These are phyloP conservation scores for Danio aesculapii DNA, from an alignment of 2,797 vertebrate species.

Conservation along the genomic window DNA sequence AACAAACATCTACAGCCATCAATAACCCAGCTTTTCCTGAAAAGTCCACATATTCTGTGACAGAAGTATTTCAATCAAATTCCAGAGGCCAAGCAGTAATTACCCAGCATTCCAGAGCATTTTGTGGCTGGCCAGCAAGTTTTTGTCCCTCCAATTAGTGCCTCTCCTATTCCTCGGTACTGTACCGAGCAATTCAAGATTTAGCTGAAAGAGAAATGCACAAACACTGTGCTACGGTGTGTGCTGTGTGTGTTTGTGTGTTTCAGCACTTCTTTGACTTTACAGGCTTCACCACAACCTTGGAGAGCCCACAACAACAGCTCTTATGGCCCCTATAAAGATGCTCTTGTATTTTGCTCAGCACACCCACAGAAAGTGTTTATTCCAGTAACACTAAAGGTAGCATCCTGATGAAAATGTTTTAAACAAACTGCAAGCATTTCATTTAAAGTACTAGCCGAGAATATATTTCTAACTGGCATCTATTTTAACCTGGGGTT, in stretches of 20 bases:
- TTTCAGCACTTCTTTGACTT: slow-evolving; percentile 40
- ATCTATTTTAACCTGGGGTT: no score
- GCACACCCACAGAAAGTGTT: slow-evolving; percentile 30
- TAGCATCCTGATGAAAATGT: background rate
- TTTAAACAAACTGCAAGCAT: background rate
- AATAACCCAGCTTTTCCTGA: slow-evolving; percentile 41
- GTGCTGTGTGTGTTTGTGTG: slow-evolving; percentile 64
- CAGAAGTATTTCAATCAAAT: slow-evolving; percentile 56
- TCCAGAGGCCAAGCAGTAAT: slow-evolving; percentile 72
- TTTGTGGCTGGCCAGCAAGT: slow-evolving; percentile 76
- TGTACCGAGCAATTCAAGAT: slow-evolving; percentile 52
- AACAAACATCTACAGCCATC: slow-evolving; percentile 36
- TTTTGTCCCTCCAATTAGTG: slow-evolving; percentile 73
- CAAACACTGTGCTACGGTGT: slow-evolving; percentile 64
- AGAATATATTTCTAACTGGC: no score
- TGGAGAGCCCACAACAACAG: slow-evolving; percentile 66
- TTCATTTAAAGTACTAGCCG: no score
- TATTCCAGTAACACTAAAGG: slow-evolving; percentile 29
- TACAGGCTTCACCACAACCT: slow-evolving; percentile 58
- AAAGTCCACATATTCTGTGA: slow-evolving; percentile 45
- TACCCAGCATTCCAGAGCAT: slow-evolving; percentile 74
- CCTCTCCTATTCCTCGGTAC: slow-evolving; percentile 59
- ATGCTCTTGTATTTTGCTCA: slow-evolving; percentile 55
- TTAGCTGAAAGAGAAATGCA: slow-evolving; percentile 51
- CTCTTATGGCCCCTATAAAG: slow-evolving; percentile 68